These are phyloP conservation scores for Ferrisia virgata DNA, from an alignment of 2,888 invertebrate species.

Conservation along the genomic window DNA sequence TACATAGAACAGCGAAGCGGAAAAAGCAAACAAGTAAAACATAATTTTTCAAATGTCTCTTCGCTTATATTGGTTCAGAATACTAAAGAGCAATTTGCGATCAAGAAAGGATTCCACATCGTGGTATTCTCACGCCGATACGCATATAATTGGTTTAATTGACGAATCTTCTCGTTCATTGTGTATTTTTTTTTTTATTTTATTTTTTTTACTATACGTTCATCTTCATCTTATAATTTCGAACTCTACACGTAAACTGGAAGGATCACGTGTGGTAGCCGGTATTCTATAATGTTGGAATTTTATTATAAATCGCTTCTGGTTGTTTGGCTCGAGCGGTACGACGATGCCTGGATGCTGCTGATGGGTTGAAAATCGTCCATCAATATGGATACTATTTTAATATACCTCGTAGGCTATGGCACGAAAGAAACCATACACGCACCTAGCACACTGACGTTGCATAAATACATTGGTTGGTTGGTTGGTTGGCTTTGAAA, in stretches of 20 bases:
- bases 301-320: neutral
- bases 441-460: neutral
- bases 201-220: neutral
- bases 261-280: neutral
- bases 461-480: too few species aligned
- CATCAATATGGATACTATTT: neutral
- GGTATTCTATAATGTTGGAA: neutral
- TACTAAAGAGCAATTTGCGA: constrained; percentile 10
- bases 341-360: too few species aligned
- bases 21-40: neutral
- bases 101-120: neutral
- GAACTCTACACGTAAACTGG: neutral
- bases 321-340: neutral
- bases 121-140: neutral
- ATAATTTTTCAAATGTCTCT: neutral
- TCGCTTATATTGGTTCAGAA: neutral
- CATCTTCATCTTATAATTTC: too few species aligned
- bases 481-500: too few species aligned
- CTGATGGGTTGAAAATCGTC: neutral
- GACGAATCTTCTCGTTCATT: neutral
- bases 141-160: constrained; percentile 14
- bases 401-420: neutral
- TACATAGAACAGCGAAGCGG: too few species aligned
- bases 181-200: neutral
- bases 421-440: neutral